Evolutionary conservation across 2,888 invertebrate species (phyloP).

Genomic region (Heteromurus nitidus): DNA sequence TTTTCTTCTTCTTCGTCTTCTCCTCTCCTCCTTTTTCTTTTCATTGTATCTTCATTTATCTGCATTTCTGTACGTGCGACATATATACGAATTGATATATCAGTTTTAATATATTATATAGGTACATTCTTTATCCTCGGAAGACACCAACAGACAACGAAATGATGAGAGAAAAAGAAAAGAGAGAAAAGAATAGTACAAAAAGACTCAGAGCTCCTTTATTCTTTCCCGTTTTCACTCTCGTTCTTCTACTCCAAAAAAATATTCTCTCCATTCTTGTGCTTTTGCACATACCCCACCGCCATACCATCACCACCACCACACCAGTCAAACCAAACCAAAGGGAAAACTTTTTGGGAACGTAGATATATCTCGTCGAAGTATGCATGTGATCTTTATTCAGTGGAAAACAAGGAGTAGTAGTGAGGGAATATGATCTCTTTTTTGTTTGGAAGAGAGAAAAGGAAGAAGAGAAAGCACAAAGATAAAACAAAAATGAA

Average conservation of each 20-base stretch:
- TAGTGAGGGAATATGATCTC: constrained; percentile 41
- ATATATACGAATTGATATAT: constrained; percentile 13
- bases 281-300: constrained; percentile 28
- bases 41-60: constrained; percentile 52
- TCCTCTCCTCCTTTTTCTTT: constrained; percentile 25
- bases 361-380: too few relatives aligned
- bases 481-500: constrained; percentile 66
- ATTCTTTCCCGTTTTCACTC: constrained; percentile 35
- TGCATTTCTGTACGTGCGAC: constrained; percentile 28
- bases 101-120: constrained; percentile 14
- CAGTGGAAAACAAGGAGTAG: background rate
- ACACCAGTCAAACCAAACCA: constrained; percentile 8
- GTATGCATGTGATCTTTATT: background rate
- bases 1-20: constrained; percentile 1
- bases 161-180: constrained; percentile 19
- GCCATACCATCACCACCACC: constrained; percentile 25
- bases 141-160: constrained; percentile 25
- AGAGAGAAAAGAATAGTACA: constrained; percentile 13
- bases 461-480: constrained; percentile 28
- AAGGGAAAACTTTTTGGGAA: too few relatives aligned
- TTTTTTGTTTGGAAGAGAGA: constrained; percentile 30
- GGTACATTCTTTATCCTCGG: constrained; percentile 9
- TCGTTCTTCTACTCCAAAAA: too few relatives aligned
- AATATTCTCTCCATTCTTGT: constrained; percentile 23
- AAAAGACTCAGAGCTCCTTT: constrained; percentile 49